These are phyloP conservation scores for Aurelia sp. DNA, from an alignment of 30 jellyfish, hydroid and myxozoan species.

Conservation along the genomic window DNA sequence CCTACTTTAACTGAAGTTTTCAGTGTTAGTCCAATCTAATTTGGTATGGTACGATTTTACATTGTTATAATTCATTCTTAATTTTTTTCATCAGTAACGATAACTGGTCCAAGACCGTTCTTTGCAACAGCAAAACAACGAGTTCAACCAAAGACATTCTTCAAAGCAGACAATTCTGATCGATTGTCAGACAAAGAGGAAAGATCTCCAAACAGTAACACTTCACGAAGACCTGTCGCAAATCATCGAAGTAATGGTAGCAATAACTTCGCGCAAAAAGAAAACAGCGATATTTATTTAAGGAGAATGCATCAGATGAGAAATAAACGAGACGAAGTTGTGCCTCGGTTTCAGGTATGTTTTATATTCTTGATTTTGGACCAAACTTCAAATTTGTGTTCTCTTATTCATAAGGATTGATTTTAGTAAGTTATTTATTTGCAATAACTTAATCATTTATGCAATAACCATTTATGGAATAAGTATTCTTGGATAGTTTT, in stretches of 20 bases:
- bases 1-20: too few species aligned
- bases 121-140: slow-evolving; percentile 53
- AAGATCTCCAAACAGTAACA: slow-evolving; percentile 19
- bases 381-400: too few species aligned
- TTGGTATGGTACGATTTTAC: neutral
- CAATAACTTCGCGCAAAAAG: slow-evolving; percentile 42
- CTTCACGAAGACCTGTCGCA: slow-evolving; percentile 43
- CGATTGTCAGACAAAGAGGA: slow-evolving; percentile 66
- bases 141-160: slow-evolving; percentile 61
- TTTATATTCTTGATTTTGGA: neutral
- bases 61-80: neutral
- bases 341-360: slow-evolving; percentile 74
- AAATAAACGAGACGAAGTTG: slow-evolving; percentile 60
- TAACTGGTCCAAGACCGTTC: slow-evolving; percentile 66
- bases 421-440: too few species aligned
- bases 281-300: slow-evolving; percentile 21
- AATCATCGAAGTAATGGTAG: slow-evolving; percentile 34
- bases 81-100: slow-evolving; percentile 24
- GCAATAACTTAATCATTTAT: too few species aligned
- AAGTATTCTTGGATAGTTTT: too few species aligned
- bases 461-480: too few species aligned
- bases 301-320: slow-evolving; percentile 50
- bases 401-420: too few species aligned
- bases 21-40: neutral
- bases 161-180: slow-evolving; percentile 69